A percentile compares a stretch with the other conserved stretches of the same genome.
Evolutionary conservation across 1,140 invertebrate species (phyloP).

Genomic region (Papilio helenus): DNA sequence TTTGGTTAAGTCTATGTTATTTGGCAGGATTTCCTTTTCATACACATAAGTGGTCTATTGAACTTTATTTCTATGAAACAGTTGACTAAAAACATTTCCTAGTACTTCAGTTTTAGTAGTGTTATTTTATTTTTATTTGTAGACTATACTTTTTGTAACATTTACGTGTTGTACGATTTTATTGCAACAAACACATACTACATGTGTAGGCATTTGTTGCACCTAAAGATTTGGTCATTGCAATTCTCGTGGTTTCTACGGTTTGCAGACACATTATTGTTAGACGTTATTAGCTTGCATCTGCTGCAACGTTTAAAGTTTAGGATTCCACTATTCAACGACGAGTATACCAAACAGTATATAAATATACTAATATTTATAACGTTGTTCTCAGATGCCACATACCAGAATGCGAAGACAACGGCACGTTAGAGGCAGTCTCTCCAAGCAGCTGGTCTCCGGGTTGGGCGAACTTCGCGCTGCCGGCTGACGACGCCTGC

Average conservation of each 20-base stretch:
- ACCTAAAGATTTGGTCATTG: neutral
- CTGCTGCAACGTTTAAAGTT: too few relatives aligned
- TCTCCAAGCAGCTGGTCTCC: slow-evolving; percentile 53
- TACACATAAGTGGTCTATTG: neutral
- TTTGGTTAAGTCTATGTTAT: neutral
- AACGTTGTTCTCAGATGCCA: slow-evolving; percentile 54
- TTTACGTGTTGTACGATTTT: too few relatives aligned
- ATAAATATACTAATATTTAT: neutral
- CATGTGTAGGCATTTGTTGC: neutral
- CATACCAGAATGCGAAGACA: slow-evolving; percentile 69
- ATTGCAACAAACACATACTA: too few relatives aligned
- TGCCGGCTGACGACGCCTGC: slow-evolving; percentile 54
- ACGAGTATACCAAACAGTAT: too few relatives aligned
- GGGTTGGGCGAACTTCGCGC: slow-evolving; percentile 54
- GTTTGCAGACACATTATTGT: neutral
- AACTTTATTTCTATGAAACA: neutral
- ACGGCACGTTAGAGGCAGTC: slow-evolving; percentile 49
- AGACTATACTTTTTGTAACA: too few relatives aligned
- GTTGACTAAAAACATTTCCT: neutral
- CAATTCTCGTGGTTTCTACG: neutral
- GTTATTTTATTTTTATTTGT: too few relatives aligned
- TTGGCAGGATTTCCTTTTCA: neutral
- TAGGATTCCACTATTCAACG: too few relatives aligned
- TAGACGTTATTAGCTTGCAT: neutral
- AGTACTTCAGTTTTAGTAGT: too few relatives aligned